These are phyloP conservation scores for Leistus spinibarbis DNA, from an alignment of 2,888 invertebrate genomes.

Conservation along the genomic window DNA sequence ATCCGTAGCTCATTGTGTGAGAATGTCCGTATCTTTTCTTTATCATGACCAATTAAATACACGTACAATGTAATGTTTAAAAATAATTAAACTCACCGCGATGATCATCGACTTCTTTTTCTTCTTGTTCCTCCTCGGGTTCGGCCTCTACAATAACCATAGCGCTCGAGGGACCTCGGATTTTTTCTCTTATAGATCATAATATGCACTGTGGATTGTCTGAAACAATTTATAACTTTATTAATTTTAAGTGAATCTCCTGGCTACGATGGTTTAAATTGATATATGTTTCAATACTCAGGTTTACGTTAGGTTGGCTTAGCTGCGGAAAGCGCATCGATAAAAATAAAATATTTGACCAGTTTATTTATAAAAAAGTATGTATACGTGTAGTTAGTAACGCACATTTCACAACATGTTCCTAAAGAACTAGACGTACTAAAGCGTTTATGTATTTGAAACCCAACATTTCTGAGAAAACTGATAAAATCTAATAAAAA, in stretches of 20 bases:
- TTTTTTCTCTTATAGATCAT: not conserved
- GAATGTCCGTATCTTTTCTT: conserved; percentile 52
- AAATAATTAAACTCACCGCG: conserved; percentile 52
- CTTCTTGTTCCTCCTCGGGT: not conserved
- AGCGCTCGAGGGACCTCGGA: not conserved
- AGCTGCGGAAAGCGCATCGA: too few relatives aligned
- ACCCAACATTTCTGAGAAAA: not conserved
- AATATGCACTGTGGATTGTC: not conserved
- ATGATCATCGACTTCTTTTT: not conserved
- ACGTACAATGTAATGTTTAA: conserved; percentile 52
- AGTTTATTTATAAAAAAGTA: too few relatives aligned
- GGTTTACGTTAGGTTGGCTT: too few relatives aligned
- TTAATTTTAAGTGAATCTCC: not conserved
- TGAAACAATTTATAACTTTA: not conserved
- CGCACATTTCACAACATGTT: not conserved
- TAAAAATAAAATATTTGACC: too few relatives aligned
- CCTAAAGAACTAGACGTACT: too few relatives aligned
- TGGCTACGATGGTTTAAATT: not conserved
- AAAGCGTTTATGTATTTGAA: not conserved
- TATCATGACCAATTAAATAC: conserved; percentile 57
- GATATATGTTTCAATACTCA: too few relatives aligned
- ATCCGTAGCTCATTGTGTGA: conserved; percentile 53
- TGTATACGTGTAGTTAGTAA: too few relatives aligned
- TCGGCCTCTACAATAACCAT: not conserved
- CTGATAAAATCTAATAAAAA: not conserved